A percentile compares a stretch with the other conserved stretches of the same genome.
Evolutionary conservation across 1,140 invertebrate genomes (phyloP).

Genomic region (Drosophila varians): DNA sequence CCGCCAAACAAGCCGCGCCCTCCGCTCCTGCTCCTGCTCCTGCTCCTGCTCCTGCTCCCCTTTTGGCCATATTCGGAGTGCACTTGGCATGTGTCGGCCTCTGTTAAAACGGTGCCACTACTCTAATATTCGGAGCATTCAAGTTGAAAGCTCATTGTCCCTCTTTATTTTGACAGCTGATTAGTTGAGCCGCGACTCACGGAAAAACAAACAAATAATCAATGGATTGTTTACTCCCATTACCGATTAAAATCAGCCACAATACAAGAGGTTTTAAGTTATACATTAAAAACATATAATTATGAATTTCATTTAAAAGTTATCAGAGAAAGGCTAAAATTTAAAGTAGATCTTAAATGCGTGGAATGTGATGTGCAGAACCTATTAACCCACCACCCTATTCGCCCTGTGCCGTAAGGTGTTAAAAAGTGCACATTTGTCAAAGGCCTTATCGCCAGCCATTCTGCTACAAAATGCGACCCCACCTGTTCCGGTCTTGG

Average conservation of each 20-base stretch:
- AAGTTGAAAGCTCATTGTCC: conserved; percentile 11
- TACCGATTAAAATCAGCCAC: not conserved
- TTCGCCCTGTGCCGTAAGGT: conserved; percentile 35
- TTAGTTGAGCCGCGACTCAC: conserved; percentile 34
- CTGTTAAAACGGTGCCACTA: conserved; percentile 16
- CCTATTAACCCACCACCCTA: conserved; percentile 13
- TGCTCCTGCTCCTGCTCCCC: not conserved
- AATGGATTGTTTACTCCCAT: not conserved
- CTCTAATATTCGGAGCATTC: not conserved
- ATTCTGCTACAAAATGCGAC: conserved; percentile 5
- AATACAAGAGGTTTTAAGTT: too few relatives aligned
- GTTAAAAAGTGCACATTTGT: conserved; percentile 57
- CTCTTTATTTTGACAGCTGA: conserved; percentile 38
- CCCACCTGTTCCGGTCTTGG: not conserved
- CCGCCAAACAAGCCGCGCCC: conserved; percentile 17
- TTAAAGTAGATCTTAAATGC: conserved; percentile 41
- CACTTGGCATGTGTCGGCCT: conserved; percentile 61
- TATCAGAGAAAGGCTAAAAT: conserved; percentile 1
- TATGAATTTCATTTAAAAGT: too few relatives aligned
- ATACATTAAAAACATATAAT: not conserved
- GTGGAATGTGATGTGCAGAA: conserved; percentile 14
- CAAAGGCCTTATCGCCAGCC: conserved; percentile 40
- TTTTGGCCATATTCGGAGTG: conserved; percentile 34
- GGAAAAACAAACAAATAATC: conserved; percentile 4
- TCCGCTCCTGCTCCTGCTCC: not conserved